Evolutionary conservation across 2,888 invertebrate species (phyloP).

Genomic region (Apamea sordens): DNA sequence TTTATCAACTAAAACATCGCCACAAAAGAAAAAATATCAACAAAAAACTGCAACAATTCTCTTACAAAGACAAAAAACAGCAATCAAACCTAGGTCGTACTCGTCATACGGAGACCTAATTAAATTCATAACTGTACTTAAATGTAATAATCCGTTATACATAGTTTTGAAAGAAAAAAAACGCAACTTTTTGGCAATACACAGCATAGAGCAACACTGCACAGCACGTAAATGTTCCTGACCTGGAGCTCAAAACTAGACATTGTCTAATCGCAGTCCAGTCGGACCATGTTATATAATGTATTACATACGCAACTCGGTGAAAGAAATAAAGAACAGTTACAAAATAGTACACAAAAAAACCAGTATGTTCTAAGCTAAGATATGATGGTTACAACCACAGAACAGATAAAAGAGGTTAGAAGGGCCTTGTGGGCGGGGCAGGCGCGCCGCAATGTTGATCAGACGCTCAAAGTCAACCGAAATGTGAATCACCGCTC

Average conservation of each 20-base stretch:
- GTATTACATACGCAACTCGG: not conserved
- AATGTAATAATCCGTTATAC: too few relatives aligned
- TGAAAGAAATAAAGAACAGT: not conserved
- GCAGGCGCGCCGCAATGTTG: too few relatives aligned
- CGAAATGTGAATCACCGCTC: too few relatives aligned
- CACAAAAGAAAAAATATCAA: too few relatives aligned
- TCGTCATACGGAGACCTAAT: not conserved
- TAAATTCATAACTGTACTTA: not conserved
- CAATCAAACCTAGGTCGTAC: not conserved
- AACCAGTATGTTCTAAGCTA: not conserved
- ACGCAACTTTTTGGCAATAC: not conserved
- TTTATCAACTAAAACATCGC: too few relatives aligned
- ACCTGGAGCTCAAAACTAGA: not conserved
- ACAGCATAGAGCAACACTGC: too few relatives aligned
- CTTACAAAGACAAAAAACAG: too few relatives aligned
- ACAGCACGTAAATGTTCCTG: not conserved
- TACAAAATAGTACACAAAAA: not conserved
- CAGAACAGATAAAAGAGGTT: too few relatives aligned
- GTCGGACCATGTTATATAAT: slow-evolving; percentile 1
- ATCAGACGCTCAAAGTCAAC: too few relatives aligned
- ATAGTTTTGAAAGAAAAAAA: not conserved
- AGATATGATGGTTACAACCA: not conserved
- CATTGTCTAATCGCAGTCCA: not conserved
- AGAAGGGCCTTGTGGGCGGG: too few relatives aligned
- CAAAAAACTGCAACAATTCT: too few relatives aligned